Evolutionary conservation across 2,888 invertebrate genomes (phyloP), one percentile per base, ranked within the genome.

Genomic region (Apantesis nais): DNA sequence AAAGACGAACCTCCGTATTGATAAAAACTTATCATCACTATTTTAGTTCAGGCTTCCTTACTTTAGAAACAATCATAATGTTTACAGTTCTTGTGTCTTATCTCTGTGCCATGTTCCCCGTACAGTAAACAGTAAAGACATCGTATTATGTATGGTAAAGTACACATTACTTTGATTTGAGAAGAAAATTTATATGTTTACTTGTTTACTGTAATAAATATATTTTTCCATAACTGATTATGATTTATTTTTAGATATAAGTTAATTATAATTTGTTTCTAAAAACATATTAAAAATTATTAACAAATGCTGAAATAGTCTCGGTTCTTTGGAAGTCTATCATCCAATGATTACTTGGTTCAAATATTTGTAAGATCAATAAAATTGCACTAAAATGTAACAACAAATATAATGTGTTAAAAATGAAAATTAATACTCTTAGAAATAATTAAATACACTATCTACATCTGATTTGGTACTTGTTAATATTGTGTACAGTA

Each of bases 401-500:
- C 25, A 12, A 55, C 25, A 12, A 55, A 55, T 5, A 9, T 11
- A 25, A 8, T 25, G 55, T 25, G 25, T 25, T 55, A 55, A 55
- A 52, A n/a, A 19, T 4, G 12, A 16, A 52, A 52, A 19, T 22
- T 14, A 8, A 19, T 16, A n/a, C 22, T 12, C 37, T 19, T 25
- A 37, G 37, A 55, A 9, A 37, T 9, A 39, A n/a, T n/a, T n/a
- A n/a, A n/a, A 25, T 19, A 58, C 22, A 34, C 37, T 66, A 60
- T n/a, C 44, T 66, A 60, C 29, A 48, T 52, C 61, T 37, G 39
- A 44, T 55, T 48, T 67, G 64, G 67, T 41, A 60, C 65, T 68
- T 58, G 60, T 63, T 34, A 66, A 62, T 65, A 67, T 71, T 61
- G 61, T 60, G 34, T 48, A 29, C 39, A 44, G 39, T 31, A 68